Base-by-base conservation (phyloP, 64 coral and sea anemone species). In the Catalaphyllia jardinei region DNA sequence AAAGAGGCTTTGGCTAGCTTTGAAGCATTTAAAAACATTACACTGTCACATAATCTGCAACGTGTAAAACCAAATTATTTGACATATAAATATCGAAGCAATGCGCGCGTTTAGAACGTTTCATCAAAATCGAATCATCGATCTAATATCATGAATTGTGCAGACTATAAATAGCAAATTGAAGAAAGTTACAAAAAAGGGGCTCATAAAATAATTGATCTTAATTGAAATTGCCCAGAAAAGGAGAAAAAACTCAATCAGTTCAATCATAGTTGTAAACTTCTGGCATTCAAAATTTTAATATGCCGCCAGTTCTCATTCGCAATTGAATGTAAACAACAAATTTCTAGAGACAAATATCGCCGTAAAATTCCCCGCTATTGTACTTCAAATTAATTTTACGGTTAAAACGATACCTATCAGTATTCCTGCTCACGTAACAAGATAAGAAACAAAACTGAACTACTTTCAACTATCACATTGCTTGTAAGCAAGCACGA, bases 311-410 rank as follows among this genome's bases (percentile, higher is more conserved):
- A 33, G 8, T 12, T 51, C 22, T 85, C 81, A 85, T 71, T 85
- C 22, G 81, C 63, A 71, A 15, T 17, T 17, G 19, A 28, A 63
- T 11, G 81, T 85, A 85, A 85, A 85, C 63, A 85, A 85, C 11
- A 71, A 85, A 51, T 28, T 85, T 20, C 17, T 71, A 12, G 81
- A 65, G 49, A 79, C 76, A 31, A 85, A 69, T 85, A 85, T 85
- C 81, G 35, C 10, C 18, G 59, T 63, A 82, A 62, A 46, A 80
- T 80, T 35, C 78, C 15, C 55, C 78, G 12, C 78, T 62, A 67
- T 83, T 83, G 63, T 85, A 31, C 42, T 33, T 10, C 31, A 85
- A 71, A 85, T 85, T 85, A 85, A 85, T 71, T 71, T 71, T 71
- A 51, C 11, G 63, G 81, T 65, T 46, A 85, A 83, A 71, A 84